Evolutionary conservation across 2,113 vertebrate genomes (phyloP), one percentile per base, ranked within the genome.

Genomic region (Hippocampus abdominalis): DNA sequence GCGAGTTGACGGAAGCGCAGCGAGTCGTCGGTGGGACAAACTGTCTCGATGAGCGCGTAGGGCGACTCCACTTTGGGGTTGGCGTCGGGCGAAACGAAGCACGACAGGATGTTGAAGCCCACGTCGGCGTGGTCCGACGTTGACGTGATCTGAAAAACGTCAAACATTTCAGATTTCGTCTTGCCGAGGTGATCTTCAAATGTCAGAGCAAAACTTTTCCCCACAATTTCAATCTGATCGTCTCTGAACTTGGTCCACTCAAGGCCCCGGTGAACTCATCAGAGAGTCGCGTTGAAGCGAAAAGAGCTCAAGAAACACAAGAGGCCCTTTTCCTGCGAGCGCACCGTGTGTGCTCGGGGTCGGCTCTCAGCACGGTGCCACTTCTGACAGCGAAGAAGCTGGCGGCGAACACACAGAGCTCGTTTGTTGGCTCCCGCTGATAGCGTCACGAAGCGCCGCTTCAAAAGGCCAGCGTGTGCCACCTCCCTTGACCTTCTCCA

Each of bases 11-110:
- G 94, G 90, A 92, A 94, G 48, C 67, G 90, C 69, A 99, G 87
- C 2, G 95, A 94, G 72, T 95, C 94, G 27, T 98, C 96, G 21
- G 84, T 94, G 15, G 96, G 95, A 84, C 97, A 99, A 80, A 98
- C 92, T 20, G 96, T 98, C 91, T 96, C 93, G 65, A 99, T 97
- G 81, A 98, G 92, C 7, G 88, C 88, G 73, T 96, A 98, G 46
- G 93, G 89, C 3, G 94, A 94, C 76, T 81, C 39, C 27, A 83
- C 74, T 49, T 84, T 89, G 57, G 94, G 89, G 85, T 94, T 91
- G 18, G 94, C 93, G 83, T 92, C 81, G 0, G 93, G 88, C 64
- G 96, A 97, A 81, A 99, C 91, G 81, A 93, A 94, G 89, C 97
- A 99, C 0, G 94, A 94, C 68, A 94, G 91, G 78, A 99, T 95